Conservation (phyloP, 2,888 invertebrate species). For the Zaprionus lineosus region DNA sequence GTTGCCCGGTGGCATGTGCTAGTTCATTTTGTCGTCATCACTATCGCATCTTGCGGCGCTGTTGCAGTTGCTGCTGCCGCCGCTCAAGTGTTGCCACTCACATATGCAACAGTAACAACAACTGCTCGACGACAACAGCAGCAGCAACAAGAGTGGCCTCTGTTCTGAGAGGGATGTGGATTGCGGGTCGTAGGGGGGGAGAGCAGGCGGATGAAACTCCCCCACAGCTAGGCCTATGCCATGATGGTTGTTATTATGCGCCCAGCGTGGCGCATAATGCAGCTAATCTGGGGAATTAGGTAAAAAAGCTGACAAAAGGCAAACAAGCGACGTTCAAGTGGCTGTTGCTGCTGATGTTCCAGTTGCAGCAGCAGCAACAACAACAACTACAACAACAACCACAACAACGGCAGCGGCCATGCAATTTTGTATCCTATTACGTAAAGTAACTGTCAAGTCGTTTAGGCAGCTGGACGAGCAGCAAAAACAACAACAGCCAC, state of each 20-base stretch:
- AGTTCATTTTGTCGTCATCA: slow-evolving; percentile 39
- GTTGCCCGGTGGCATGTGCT: slow-evolving; percentile 4
- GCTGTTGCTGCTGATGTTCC: slow-evolving; percentile 38
- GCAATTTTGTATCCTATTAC: slow-evolving; percentile 76
- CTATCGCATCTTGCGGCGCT: slow-evolving; percentile 27
- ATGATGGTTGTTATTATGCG: slow-evolving; percentile 60
- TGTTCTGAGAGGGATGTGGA: neutral
- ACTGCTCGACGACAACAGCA: slow-evolving; percentile 11
- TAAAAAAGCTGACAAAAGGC: slow-evolving; percentile 71
- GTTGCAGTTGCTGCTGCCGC: slow-evolving; percentile 27
- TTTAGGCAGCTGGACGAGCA: slow-evolving; percentile 49
- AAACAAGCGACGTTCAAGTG: slow-evolving; percentile 64
- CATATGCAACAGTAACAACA: slow-evolving; percentile 36
- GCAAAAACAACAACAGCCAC: slow-evolving; percentile 12
- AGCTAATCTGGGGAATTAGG: slow-evolving; percentile 77
- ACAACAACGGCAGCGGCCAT: slow-evolving; percentile 49
- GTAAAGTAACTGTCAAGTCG: slow-evolving; percentile 70
- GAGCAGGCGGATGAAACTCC: too few species aligned
- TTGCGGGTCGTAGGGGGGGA: slow-evolving; percentile 24
- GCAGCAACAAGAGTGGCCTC: neutral
- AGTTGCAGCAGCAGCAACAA: slow-evolving; percentile 30
- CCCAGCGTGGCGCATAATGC: slow-evolving; percentile 74
- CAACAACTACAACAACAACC: slow-evolving; percentile 5
- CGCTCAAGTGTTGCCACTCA: slow-evolving; percentile 51
- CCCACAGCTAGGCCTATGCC: slow-evolving; percentile 25